A percentile compares a stretch with the other conserved stretches of the same genome.
Evolutionary conservation across 1,140 invertebrate species (phyloP).

Genomic region (Drosophila grimshawi): DNA sequence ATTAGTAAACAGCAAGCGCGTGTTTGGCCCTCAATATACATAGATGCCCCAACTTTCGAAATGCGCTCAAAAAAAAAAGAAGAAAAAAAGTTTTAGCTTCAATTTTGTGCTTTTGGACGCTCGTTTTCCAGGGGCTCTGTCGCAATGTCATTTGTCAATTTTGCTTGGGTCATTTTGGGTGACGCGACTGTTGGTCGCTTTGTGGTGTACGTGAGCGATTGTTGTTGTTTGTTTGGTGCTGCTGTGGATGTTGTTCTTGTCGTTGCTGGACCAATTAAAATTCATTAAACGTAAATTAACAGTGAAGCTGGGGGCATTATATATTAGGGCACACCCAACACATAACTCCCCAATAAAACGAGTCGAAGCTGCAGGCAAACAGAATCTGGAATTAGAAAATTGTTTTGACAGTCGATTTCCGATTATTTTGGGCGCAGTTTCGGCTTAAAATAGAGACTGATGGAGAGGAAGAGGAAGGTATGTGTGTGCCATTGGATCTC

Average conservation of each 20-base stretch:
- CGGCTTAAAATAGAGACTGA: background rate
- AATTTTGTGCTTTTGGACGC: conserved; percentile 16
- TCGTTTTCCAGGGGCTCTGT: background rate
- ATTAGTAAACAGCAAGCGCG: conserved; percentile 67
- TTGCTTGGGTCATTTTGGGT: conserved; percentile 42
- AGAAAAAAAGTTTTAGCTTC: conserved; percentile 29
- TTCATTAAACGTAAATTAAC: conserved; percentile 83
- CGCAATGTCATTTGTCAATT: conserved; percentile 78
- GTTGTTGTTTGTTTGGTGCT: conserved; percentile 28
- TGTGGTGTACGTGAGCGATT: conserved; percentile 67
- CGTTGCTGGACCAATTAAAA: conserved; percentile 66
- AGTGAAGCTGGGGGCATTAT: conserved; percentile 64
- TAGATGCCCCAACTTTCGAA: background rate
- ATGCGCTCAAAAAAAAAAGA: background rate
- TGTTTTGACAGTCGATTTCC: conserved; percentile 37
- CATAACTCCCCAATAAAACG: conserved; percentile 5
- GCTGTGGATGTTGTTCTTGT: conserved; percentile 31
- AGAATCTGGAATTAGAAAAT: conserved; percentile 47
- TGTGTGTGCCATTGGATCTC: too few species aligned
- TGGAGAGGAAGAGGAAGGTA: background rate
- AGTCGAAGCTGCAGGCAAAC: conserved; percentile 33
- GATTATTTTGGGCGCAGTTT: conserved; percentile 45
- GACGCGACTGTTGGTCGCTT: conserved; percentile 27
- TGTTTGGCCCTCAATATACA: background rate
- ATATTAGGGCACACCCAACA: conserved; percentile 55